Conservation (phyloP, 2,888 invertebrate species). For the Leptopilina drosophilae region DNA sequence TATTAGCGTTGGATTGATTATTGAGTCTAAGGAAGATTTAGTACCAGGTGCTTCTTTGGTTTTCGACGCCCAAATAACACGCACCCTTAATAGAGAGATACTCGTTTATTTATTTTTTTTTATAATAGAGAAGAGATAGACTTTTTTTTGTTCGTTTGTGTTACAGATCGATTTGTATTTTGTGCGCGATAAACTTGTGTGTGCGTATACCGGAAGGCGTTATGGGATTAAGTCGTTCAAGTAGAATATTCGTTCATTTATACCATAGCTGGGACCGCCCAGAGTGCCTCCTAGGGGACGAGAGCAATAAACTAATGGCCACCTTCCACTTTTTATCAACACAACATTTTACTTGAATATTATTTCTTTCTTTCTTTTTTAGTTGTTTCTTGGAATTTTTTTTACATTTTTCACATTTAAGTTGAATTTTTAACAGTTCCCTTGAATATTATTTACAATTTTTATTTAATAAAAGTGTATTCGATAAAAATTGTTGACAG, state of each 20-base stretch:
- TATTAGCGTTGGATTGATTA: conserved; percentile 37
- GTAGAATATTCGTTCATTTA: conserved; percentile 29
- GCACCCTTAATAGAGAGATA: conserved; percentile 2
- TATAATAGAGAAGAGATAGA: neutral
- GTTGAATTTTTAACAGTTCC: too few relatives aligned
- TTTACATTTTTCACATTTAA: too few relatives aligned
- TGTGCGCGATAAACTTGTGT: neutral
- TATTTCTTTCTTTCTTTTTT: too few relatives aligned
- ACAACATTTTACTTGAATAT: too few relatives aligned
- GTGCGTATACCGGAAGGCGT: conserved; percentile 32
- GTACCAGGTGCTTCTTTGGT: conserved; percentile 47
- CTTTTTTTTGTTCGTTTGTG: neutral
- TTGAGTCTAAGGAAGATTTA: conserved; percentile 56
- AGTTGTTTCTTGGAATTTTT: too few relatives aligned
- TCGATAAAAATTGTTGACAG: too few relatives aligned
- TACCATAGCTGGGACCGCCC: conserved; percentile 36
- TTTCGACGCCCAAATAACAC: neutral
- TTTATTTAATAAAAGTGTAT: too few relatives aligned
- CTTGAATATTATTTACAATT: too few relatives aligned
- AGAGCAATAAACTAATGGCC: conserved; percentile 51
- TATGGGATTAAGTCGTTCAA: conserved; percentile 47
- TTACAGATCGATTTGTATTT: neutral
- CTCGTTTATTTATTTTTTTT: neutral
- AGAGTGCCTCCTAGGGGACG: conserved; percentile 43
- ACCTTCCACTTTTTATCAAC: conserved; percentile 45